phyloP scores from a whole-genome alignment of 2,797 vertebrate species.

The Thripadectes ignobilis region DNA sequence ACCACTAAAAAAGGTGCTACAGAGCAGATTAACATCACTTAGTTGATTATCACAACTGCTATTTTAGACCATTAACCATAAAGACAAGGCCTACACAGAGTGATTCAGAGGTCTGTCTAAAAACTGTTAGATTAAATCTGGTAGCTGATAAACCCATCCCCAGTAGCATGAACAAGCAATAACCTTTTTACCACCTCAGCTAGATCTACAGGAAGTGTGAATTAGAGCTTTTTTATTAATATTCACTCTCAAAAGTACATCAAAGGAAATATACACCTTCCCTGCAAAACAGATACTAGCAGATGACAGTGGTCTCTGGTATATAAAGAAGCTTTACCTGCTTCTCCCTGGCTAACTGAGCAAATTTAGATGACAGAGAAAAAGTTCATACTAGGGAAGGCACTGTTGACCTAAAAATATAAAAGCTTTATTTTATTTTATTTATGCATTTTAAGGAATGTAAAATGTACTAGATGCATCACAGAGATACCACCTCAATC shows the following conservation, averaged over 20 bases:
- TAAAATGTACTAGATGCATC: neutral
- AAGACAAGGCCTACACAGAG: neutral
- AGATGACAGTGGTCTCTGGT: neutral
- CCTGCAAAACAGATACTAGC: neutral
- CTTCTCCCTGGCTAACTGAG: neutral
- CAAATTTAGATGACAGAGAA: neutral
- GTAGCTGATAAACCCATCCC: neutral
- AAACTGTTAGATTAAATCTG: neutral
- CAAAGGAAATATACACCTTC: neutral
- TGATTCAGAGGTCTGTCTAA: neutral
- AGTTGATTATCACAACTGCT: neutral
- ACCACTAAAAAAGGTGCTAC: neutral
- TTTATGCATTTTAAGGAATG: neutral
- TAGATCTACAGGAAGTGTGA: neutral
- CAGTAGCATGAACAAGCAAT: neutral
- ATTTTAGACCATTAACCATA: neutral
- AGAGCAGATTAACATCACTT: neutral
- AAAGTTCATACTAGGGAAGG: neutral
- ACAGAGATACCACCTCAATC: neutral
- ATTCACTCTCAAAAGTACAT: neutral
- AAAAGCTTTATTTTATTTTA: neutral
- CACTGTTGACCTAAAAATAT: neutral
- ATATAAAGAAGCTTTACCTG: neutral
- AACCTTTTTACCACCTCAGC: neutral
- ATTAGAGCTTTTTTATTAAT: neutral